A percentile compares a stretch with the other conserved stretches of the same genome.
Evolutionary conservation across 2,888 invertebrate genomes (phyloP).

Genomic region (Lasioglossum figueresi): DNA sequence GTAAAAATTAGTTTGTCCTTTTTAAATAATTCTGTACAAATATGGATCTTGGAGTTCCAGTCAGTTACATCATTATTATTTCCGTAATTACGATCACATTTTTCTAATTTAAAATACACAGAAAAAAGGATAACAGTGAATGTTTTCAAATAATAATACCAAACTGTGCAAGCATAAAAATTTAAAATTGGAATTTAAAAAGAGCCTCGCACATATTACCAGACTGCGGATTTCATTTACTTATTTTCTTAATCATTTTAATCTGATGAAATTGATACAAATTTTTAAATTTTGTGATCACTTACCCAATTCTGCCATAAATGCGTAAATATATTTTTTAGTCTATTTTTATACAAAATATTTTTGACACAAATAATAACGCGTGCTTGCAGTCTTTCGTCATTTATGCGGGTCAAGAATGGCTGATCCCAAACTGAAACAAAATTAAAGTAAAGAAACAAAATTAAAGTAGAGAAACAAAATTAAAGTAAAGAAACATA

Average conservation of each 20-base stretch:
- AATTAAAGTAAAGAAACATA: background rate
- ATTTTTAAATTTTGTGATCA: background rate
- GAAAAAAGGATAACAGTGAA: too few species aligned
- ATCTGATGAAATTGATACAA: background rate
- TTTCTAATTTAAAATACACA: too few species aligned
- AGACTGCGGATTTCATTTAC: too few species aligned
- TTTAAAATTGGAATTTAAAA: too few species aligned
- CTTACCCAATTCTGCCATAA: background rate
- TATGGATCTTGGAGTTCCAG: background rate
- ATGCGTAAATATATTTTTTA: background rate
- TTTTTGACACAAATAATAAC: slow-evolving; percentile 15
- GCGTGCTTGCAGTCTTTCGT: slow-evolving; percentile 20
- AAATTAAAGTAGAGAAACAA: background rate
- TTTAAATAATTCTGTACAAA: background rate
- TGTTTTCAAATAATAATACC: too few species aligned
- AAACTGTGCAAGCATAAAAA: too few species aligned
- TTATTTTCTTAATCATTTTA: background rate
- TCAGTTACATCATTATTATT: too few species aligned
- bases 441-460: background rate
- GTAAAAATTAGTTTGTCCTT: background rate
- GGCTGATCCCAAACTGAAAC: background rate
- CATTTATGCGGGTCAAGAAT: slow-evolving; percentile 5
- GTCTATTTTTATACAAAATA: slow-evolving; percentile 17
- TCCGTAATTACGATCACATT: too few species aligned
- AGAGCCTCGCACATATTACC: too few species aligned